phyloP scores from a whole-genome alignment of 2,113 vertebrate species.

The Cinclus mexicanus region DNA sequence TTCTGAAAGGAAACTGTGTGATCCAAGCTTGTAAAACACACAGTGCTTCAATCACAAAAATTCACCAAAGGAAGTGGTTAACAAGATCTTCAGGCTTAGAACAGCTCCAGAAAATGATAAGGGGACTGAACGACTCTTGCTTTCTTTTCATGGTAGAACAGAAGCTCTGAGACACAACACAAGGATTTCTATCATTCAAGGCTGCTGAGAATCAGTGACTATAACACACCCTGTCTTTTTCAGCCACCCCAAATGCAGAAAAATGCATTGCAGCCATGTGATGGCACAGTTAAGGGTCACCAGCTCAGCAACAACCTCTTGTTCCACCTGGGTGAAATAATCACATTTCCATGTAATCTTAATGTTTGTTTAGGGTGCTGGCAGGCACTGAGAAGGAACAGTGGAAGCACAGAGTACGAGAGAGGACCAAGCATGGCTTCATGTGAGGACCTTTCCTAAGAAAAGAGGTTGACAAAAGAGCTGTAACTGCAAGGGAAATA shows the following conservation, averaged over 20 bases:
- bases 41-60: background rate
- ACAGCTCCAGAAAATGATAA: background rate
- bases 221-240: background rate
- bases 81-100: background rate
- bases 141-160: background rate
- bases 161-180: background rate
- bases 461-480: background rate
- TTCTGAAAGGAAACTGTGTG: background rate
- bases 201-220: background rate
- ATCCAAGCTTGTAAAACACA: background rate
- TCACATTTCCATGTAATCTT: background rate
- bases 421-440: background rate
- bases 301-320: background rate
- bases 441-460: background rate
- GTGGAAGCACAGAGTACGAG: background rate
- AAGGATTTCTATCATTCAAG: background rate
- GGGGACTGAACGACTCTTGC: fast-evolving
- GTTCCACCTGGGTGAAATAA: background rate
- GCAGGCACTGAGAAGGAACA: background rate
- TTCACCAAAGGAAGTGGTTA: background rate
- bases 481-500: background rate
- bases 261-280: background rate
- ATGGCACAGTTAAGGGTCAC: background rate
- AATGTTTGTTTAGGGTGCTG: background rate
- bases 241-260: background rate